These are phyloP conservation scores for Rhabdophis nuchalis DNA, from an alignment of 2,797 vertebrate species.

Conservation along the genomic window DNA sequence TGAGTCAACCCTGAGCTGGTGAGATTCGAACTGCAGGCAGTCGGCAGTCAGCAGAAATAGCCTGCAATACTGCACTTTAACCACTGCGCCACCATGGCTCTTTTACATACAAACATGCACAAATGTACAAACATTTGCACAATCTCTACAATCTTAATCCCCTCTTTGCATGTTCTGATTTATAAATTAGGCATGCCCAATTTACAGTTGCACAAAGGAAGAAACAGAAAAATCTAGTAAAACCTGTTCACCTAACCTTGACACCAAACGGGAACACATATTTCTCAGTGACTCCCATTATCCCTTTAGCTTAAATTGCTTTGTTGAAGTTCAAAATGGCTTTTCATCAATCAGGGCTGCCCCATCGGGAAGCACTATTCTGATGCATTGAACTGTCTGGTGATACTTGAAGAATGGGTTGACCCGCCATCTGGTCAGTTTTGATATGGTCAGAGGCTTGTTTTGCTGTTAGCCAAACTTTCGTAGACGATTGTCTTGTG, in stretches of 20 bases:
- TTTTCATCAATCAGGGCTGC: background rate
- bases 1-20: background rate
- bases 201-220: background rate
- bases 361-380: background rate
- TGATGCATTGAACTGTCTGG: background rate
- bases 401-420: background rate
- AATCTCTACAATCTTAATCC: background rate
- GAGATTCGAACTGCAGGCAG: background rate
- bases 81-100: background rate
- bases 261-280: background rate
- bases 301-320: constrained; percentile 32
- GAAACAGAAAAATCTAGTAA: background rate
- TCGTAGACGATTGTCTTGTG: background rate
- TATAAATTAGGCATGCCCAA: background rate
- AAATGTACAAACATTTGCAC: background rate
- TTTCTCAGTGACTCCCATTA: background rate
- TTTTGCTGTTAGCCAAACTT: background rate
- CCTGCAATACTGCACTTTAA: background rate
- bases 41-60: background rate
- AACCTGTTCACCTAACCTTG: background rate
- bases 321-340: constrained; percentile 18
- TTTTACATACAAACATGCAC: background rate
- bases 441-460: background rate
- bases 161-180: background rate
- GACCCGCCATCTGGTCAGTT: background rate